phyloP scores from a whole-genome alignment of 2,888 invertebrate genomes.

The Lasioglossum calceatum region DNA sequence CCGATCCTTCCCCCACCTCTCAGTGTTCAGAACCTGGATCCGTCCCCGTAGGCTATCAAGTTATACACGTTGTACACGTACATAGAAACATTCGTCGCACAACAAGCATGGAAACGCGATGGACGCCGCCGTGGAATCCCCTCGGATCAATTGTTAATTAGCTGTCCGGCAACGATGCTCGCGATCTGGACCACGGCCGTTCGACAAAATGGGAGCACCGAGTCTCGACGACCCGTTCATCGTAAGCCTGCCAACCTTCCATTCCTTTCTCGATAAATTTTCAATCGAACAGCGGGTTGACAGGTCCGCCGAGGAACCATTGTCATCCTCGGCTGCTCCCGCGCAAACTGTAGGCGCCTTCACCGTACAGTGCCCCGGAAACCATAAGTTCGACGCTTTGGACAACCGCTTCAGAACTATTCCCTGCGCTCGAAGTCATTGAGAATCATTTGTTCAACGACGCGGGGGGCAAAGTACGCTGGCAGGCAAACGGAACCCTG shows the following conservation, averaged over 20 bases:
- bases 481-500: neutral
- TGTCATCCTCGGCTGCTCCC: neutral
- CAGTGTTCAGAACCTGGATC: constrained; percentile 19
- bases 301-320: neutral
- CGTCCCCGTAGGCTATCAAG: constrained; percentile 69
- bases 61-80: constrained; percentile 73
- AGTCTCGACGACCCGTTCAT: neutral
- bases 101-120: constrained; percentile 74
- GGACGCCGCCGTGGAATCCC: constrained; percentile 58
- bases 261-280: neutral
- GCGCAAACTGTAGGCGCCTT: neutral
- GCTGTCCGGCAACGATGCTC: neutral
- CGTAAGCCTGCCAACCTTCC: neutral
- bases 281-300: neutral
- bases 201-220: neutral
- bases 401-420: neutral
- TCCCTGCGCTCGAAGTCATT: neutral
- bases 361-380: neutral
- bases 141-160: constrained; percentile 16
- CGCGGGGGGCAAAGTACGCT: neutral
- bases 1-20: neutral
- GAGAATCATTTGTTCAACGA: neutral
- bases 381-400: neutral
- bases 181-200: neutral
- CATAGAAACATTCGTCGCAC: constrained; percentile 79